Evolutionary conservation across 64 coral and sea anemone genomes (phyloP).

Genomic region (Dendrophyllia cribrosa): DNA sequence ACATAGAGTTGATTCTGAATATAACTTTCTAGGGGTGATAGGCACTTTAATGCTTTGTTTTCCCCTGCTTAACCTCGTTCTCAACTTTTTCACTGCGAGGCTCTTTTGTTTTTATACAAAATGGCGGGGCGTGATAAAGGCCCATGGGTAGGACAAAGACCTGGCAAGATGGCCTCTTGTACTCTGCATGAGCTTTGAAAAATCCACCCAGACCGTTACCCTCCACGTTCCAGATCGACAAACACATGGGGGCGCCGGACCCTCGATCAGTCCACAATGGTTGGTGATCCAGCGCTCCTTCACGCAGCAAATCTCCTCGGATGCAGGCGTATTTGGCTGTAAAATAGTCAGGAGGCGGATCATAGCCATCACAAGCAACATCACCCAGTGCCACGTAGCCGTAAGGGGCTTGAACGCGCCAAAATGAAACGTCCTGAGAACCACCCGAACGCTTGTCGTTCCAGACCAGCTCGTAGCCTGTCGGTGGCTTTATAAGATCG

Average conservation of each 20-base stretch:
- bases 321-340: conserved; percentile 23
- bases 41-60: too few species aligned
- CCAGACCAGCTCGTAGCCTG: neutral
- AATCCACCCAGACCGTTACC: neutral
- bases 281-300: neutral
- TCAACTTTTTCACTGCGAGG: too few species aligned
- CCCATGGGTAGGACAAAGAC: neutral
- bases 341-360: neutral
- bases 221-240: neutral
- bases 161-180: neutral
- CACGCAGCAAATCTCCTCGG: neutral
- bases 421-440: neutral
- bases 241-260: neutral
- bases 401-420: neutral
- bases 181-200: neutral
- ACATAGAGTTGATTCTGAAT: too few species aligned
- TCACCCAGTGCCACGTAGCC: neutral
- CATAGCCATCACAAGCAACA: neutral
- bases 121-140: too few species aligned
- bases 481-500: neutral
- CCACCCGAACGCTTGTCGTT: neutral
- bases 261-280: neutral
- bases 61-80: too few species aligned
- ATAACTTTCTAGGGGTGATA: too few species aligned
- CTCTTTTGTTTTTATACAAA: too few species aligned